These are phyloP conservation scores for Agonopterix heracliana DNA, from an alignment of 2,888 invertebrate species.

Conservation along the genomic window DNA sequence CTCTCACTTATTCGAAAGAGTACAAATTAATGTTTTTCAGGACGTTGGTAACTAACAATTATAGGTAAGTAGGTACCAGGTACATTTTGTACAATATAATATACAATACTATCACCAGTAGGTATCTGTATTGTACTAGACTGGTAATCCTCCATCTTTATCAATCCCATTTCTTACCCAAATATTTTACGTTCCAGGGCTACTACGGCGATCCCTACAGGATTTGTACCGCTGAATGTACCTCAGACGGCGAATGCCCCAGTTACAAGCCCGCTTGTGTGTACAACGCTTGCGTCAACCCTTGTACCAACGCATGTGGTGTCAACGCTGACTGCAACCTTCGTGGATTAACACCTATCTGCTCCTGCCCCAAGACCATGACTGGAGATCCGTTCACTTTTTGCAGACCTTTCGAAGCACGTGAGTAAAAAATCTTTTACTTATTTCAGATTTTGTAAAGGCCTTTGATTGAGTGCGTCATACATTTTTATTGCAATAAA, in stretches of 20 bases:
- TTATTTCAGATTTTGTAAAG: background rate
- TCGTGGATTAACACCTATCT: constrained; percentile 86
- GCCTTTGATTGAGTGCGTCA: too few species aligned
- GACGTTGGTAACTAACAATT: too few species aligned
- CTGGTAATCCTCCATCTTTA: too few species aligned
- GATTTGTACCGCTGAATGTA: constrained; percentile 88
- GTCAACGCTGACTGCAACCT: constrained; percentile 87
- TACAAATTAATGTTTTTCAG: too few species aligned
- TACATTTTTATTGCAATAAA: too few species aligned
- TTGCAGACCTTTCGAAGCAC: constrained; percentile 87
- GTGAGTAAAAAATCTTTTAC: constrained; percentile 58
- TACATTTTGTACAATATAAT: too few species aligned
- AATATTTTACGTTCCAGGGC: constrained; percentile 61
- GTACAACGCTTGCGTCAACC: constrained; percentile 88
- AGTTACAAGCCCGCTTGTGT: constrained; percentile 85
- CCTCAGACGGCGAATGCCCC: constrained; percentile 87
- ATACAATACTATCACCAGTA: too few species aligned
- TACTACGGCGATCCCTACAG: constrained; percentile 86
- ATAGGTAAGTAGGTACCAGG: too few species aligned
- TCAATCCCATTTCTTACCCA: too few species aligned
- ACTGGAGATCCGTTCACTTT: constrained; percentile 90
- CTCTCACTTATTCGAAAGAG: too few species aligned
- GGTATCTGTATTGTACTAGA: too few species aligned
- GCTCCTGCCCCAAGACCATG: constrained; percentile 91
- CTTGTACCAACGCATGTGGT: constrained; percentile 89